These are phyloP conservation scores for Goniozus legneri DNA, from an alignment of 1,140 invertebrate species.

Conservation along the genomic window DNA sequence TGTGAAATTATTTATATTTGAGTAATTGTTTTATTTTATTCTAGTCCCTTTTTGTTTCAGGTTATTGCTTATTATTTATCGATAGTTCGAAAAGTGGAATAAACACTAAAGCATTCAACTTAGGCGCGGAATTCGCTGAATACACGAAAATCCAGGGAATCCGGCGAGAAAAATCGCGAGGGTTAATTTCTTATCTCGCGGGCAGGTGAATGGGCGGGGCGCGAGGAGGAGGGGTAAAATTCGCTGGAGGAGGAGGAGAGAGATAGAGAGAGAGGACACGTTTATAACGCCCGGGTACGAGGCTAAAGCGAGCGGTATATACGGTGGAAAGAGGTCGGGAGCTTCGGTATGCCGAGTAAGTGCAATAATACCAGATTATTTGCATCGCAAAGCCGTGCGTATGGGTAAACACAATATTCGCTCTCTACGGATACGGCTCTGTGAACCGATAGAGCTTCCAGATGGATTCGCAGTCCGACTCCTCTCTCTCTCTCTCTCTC, in stretches of 20 bases:
- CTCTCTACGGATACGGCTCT: constrained; percentile 46
- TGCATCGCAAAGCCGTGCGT: constrained; percentile 54
- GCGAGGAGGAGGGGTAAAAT: constrained; percentile 14
- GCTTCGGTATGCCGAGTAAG: constrained; percentile 35
- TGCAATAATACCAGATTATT: constrained; percentile 57
- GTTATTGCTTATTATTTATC: too few species aligned
- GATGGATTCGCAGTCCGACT: constrained; percentile 30
- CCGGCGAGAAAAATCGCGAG: too few species aligned
- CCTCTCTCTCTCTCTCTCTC: constrained; percentile 8
- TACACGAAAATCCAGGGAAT: too few species aligned
- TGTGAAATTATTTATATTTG: too few species aligned
- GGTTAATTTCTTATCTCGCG: too few species aligned
- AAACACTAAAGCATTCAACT: too few species aligned
- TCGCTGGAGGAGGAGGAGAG: constrained; percentile 13
- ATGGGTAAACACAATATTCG: constrained; percentile 56
- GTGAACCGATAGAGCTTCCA: constrained; percentile 47
- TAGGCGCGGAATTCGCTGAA: too few species aligned
- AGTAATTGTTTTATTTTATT: too few species aligned
- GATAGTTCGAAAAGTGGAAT: too few species aligned
- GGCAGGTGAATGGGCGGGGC: too few species aligned
- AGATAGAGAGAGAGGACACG: constrained; percentile 2
- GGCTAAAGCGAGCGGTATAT: constrained; percentile 10
- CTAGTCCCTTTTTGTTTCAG: too few species aligned
- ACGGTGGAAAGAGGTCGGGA: constrained; percentile 10
- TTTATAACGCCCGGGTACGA: too few species aligned